Evolutionary conservation across 2,888 invertebrate genomes (phyloP).

Genomic region (Iphiclides podalirius): DNA sequence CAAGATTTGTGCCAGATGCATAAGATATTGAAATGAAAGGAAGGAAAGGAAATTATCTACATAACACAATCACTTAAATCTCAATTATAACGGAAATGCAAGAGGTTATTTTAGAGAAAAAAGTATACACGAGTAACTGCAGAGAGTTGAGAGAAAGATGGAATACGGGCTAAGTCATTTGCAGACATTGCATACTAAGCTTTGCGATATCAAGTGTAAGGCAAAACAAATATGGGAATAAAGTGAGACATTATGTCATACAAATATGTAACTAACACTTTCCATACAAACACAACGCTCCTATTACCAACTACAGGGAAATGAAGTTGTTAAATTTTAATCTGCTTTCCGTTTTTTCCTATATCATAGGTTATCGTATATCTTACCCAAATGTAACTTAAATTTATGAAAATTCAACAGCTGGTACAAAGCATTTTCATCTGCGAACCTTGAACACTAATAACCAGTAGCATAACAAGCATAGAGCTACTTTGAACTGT

Average conservation of each 20-base stretch:
- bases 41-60: too few species aligned
- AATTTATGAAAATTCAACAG: neutral
- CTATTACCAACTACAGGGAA: neutral
- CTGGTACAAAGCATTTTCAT: conserved; percentile 8
- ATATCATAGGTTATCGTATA: neutral
- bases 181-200: neutral
- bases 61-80: too few species aligned
- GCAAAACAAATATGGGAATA: neutral
- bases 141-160: neutral
- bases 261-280: neutral
- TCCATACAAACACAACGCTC: too few species aligned
- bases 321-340: neutral
- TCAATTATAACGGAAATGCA: too few species aligned
- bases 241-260: neutral
- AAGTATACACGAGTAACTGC: too few species aligned
- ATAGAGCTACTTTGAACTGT: neutral
- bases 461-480: neutral
- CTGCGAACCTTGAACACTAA: conserved; percentile 7
- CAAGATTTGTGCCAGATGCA: too few species aligned
- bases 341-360: neutral
- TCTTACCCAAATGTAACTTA: neutral
- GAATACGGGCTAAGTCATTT: neutral
- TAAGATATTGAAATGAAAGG: too few species aligned
- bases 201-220: neutral
- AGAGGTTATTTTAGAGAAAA: neutral